These are phyloP conservation scores for Lanius ludovicianus DNA, from an alignment of 2,113 vertebrate genomes.

Conservation along the genomic window DNA sequence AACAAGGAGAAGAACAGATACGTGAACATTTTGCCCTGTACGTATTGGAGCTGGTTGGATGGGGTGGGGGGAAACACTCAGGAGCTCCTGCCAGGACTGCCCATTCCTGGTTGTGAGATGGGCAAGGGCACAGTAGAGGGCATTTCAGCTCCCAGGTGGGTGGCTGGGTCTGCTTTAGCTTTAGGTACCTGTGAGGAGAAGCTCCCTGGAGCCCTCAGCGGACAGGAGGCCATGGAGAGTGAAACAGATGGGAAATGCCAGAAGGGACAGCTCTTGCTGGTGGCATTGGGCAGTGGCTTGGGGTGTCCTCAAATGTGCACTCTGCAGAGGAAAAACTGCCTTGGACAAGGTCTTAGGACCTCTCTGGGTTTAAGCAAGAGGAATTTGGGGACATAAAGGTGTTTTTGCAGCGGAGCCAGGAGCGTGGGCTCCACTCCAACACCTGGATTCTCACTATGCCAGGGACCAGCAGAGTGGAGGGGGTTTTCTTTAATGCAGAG, in stretches of 20 bases:
- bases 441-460: accelerated
- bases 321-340: not conserved
- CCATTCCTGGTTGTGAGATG: not conserved
- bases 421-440: accelerated
- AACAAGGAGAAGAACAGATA: conserved; percentile 99
- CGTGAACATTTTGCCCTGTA: conserved; percentile 97
- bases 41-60: not conserved
- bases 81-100: not conserved
- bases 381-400: not conserved
- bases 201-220: not conserved
- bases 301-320: accelerated
- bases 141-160: not conserved
- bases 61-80: accelerated
- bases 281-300: accelerated
- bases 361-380: not conserved
- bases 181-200: not conserved
- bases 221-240: not conserved
- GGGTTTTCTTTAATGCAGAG: not conserved
- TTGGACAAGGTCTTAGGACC: not conserved
- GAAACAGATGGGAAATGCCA: not conserved
- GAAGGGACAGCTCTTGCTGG: not conserved
- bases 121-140: not conserved
- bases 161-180: not conserved
- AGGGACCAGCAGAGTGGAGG: not conserved
- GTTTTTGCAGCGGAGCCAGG: not conserved